phyloP scores from a whole-genome alignment of 2,113 vertebrate species.

The Apeltes quadracus region DNA sequence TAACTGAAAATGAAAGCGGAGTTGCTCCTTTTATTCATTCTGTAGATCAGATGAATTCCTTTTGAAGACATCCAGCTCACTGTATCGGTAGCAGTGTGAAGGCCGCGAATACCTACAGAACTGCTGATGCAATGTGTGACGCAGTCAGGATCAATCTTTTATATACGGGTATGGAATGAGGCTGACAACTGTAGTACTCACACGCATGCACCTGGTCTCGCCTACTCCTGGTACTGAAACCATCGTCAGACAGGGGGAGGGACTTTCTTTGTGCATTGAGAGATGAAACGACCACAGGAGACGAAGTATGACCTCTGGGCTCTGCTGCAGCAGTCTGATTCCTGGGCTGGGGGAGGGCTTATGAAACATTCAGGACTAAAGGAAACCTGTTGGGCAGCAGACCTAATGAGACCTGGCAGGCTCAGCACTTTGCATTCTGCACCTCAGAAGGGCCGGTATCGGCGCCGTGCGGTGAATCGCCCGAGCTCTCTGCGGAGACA shows the following conservation, averaged over 20 bases:
- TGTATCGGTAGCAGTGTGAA: constrained; percentile 13
- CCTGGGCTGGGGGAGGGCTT: constrained; percentile 26
- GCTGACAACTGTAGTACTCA: constrained; percentile 24
- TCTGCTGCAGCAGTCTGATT: not conserved
- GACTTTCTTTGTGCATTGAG: constrained; percentile 3
- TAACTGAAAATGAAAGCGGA: constrained; percentile 26
- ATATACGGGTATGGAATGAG: constrained; percentile 24
- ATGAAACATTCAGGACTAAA: constrained; percentile 64
- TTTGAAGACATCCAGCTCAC: not conserved
- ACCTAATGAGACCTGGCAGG: constrained; percentile 52
- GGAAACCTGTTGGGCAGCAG: constrained; percentile 46
- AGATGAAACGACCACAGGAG: constrained; percentile 23
- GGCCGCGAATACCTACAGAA: constrained; percentile 30
- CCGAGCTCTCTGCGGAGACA: constrained; percentile 2
- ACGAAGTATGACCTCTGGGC: constrained; percentile 13
- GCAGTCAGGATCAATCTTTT: constrained; percentile 8
- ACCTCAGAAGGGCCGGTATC: not conserved
- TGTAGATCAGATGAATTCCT: constrained; percentile 16
- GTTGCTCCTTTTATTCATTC: constrained; percentile 23
- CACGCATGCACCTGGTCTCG: not conserved
- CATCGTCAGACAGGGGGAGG: not conserved
- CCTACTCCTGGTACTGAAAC: not conserved
- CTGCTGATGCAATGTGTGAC: not conserved
- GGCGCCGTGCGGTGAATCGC: constrained; percentile 27
- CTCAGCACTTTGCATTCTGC: constrained; percentile 37